phyloP scores from a whole-genome alignment of 1,140 invertebrate species.

The Zaprionus tsacasi region DNA sequence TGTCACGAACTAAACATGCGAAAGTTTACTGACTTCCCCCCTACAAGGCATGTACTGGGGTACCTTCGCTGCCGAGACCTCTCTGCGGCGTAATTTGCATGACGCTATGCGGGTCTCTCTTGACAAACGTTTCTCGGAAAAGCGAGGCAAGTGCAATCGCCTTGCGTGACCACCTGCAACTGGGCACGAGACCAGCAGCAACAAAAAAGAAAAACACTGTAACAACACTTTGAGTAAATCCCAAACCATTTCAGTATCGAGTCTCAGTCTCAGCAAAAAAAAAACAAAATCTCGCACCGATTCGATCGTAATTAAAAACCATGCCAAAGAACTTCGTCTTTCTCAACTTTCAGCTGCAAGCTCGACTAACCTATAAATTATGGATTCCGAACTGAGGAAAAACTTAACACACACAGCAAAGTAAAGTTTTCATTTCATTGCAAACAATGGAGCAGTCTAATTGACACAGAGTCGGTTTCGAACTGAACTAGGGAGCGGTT shows the following conservation, averaged over 20 bases:
- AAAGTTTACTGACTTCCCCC: slow-evolving; percentile 66
- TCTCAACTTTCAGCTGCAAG: slow-evolving; percentile 41
- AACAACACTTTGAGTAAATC: slow-evolving; percentile 33
- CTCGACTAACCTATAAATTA: slow-evolving; percentile 77
- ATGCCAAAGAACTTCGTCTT: slow-evolving; percentile 56
- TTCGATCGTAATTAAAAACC: slow-evolving; percentile 46
- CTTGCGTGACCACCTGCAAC: slow-evolving; percentile 62
- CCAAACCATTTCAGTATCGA: slow-evolving; percentile 15
- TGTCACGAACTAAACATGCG: slow-evolving; percentile 70
- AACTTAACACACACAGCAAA: slow-evolving; percentile 42
- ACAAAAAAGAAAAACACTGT: neutral
- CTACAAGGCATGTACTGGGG: neutral
- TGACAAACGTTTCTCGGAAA: slow-evolving; percentile 41
- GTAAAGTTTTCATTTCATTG: slow-evolving; percentile 58
- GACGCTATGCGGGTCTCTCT: slow-evolving; percentile 32
- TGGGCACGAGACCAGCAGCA: slow-evolving; percentile 50
- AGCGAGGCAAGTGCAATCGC: slow-evolving; percentile 37
- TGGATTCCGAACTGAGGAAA: slow-evolving; percentile 56
- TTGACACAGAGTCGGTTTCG: slow-evolving; percentile 59
- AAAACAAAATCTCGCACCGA: slow-evolving; percentile 20
- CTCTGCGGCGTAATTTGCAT: slow-evolving; percentile 61
- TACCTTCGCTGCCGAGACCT: slow-evolving; percentile 22
- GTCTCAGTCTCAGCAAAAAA: neutral
- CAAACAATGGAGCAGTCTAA: slow-evolving; percentile 61
- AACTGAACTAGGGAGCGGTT: neutral